phyloP scores from a whole-genome alignment of 2,113 vertebrate species.

The Hiodon alosoides region DNA sequence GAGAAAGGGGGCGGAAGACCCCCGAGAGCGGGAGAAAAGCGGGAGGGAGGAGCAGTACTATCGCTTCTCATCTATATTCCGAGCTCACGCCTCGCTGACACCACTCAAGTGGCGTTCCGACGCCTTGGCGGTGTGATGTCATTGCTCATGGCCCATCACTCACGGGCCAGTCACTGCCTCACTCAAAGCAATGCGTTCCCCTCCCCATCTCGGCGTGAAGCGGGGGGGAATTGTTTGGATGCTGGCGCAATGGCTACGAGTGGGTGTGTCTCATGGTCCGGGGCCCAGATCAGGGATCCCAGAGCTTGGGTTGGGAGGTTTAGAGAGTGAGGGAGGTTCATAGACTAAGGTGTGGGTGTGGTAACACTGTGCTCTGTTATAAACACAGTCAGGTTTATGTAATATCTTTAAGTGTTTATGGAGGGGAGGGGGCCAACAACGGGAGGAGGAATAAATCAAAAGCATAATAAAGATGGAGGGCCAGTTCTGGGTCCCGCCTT shows the following conservation, averaged over 20 bases:
- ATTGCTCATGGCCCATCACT: background rate
- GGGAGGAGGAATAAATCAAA: slow-evolving; percentile 50
- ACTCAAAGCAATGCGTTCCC: background rate
- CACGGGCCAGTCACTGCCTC: background rate
- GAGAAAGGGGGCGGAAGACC: too few species aligned
- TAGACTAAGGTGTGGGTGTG: background rate
- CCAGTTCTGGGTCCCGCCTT: slow-evolving; percentile 18
- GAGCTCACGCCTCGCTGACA: slow-evolving; percentile 47
- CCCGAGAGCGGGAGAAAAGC: too few species aligned
- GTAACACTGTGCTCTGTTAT: slow-evolving; percentile 12
- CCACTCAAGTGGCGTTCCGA: slow-evolving; percentile 20
- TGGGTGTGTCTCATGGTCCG: background rate
- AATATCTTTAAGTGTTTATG: slow-evolving; percentile 60
- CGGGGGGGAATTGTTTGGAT: too few species aligned
- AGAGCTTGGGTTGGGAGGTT: too few species aligned
- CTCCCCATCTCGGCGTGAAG: too few species aligned
- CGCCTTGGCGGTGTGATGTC: background rate
- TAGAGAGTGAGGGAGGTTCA: background rate
- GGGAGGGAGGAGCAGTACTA: background rate
- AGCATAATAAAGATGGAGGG: slow-evolving; percentile 50
- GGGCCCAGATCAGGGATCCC: background rate
- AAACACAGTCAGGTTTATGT: slow-evolving; percentile 40
- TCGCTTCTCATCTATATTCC: slow-evolving; percentile 50
- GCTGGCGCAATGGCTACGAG: background rate
- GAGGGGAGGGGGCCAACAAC: slow-evolving; percentile 30